Evolutionary conservation across 2,888 invertebrate genomes (phyloP), one percentile per base, ranked within the genome.

Genomic region (Mythimna loreyi): DNA sequence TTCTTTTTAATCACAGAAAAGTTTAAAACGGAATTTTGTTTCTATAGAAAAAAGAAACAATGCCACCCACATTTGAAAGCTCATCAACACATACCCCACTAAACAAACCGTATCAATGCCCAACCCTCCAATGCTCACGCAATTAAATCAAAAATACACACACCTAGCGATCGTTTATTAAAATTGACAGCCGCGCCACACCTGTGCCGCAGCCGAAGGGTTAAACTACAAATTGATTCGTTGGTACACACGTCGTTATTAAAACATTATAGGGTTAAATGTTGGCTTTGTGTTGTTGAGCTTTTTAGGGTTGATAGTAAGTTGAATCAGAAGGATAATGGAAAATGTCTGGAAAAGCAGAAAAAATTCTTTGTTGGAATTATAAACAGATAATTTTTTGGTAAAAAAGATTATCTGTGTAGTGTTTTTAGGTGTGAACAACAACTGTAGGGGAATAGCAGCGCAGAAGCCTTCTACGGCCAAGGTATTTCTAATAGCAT

Each of bases 221-320:
- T 86, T 89, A 85, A 86, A 79, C 80, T 82, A 81, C 72, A 78
- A 90, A 91, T 91, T 92, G 91, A 91, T 91, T 90, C 86, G 86
- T 87, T 87, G 83, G 66, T 78, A 83, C 84, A 85, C 85, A 79
- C 82, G 81, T 85, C 79, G 81, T 85, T 87, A 81, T 83, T 84
- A 82, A 78, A 80, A 74, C 80, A 75, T 84, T 78, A 84, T 65
- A 78, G 57, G 81, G 84, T 81, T 84, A 75, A 72, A 73, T 78
- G 67, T 72, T 59, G 62, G 36, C 45, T 63, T 78, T 78, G 78
- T 78, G 52, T 1, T 57, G 65, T 52, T 2, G n/a, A 33, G 59
- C 52, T 50, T 61, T 76, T 52, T 56, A 55, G 68, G 68, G 78
- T 72, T 65, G 40, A 56, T 60, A 11, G 8, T 61, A 23, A 30